phyloP scores from a whole-genome alignment of 2,113 vertebrate genomes.

The Falco punctatus region DNA sequence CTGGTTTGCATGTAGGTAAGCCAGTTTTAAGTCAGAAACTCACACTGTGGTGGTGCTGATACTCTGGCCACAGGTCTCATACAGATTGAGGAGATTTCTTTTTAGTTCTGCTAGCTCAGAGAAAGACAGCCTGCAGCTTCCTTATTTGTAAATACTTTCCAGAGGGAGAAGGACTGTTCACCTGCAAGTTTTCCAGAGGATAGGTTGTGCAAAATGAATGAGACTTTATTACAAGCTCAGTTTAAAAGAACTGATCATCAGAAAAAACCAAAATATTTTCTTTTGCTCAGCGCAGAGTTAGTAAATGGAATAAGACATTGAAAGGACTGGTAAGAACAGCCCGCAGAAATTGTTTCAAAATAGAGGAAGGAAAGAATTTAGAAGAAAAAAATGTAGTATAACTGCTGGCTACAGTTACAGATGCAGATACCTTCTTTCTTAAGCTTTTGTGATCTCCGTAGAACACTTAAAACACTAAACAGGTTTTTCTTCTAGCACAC shows the following conservation, averaged over 20 bases:
- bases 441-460: background rate
- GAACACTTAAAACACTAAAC: background rate
- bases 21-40: background rate
- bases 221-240: background rate
- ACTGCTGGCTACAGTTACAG: background rate
- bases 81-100: background rate
- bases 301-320: conserved; percentile 20
- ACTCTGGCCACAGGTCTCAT: background rate
- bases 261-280: conserved; percentile 12
- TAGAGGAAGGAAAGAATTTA: background rate
- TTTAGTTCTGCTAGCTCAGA: background rate
- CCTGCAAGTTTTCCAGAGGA: background rate
- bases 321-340: background rate
- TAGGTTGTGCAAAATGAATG: background rate
- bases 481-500: background rate
- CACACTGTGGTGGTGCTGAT: background rate
- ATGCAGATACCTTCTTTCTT: background rate
- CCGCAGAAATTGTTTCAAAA: conserved; percentile 9
- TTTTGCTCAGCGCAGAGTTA: background rate
- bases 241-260: conserved; percentile 31
- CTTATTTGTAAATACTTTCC: conserved; percentile 1
- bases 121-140: background rate
- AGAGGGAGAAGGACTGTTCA: background rate
- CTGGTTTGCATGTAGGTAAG: background rate
- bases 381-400: background rate